A percentile compares a stretch with the other conserved stretches of the same genome.
These are phyloP conservation scores for Nephrotoma guestfalica DNA, from an alignment of 2,888 invertebrate species.

Conservation along the genomic window DNA sequence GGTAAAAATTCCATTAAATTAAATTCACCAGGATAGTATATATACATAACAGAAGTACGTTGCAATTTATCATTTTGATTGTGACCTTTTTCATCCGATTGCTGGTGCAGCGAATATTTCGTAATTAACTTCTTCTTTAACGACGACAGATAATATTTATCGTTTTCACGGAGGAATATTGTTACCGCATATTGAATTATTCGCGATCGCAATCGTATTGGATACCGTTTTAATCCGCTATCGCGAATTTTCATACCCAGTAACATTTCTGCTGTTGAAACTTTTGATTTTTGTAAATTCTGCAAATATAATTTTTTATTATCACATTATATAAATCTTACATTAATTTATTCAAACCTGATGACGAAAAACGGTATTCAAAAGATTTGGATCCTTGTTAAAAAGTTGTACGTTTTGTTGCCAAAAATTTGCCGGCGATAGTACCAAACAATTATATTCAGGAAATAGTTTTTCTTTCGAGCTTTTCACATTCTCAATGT, in stretches of 20 bases:
- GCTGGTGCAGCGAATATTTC: conserved; percentile 58
- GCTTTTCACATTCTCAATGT: conserved; percentile 65
- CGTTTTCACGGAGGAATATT: conserved; percentile 64
- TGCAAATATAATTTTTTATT: conserved; percentile 23
- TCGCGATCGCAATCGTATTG: conserved; percentile 66
- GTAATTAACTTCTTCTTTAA: conserved; percentile 51
- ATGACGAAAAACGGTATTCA: conserved; percentile 68
- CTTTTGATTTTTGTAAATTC: conserved; percentile 72
- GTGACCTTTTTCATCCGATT: conserved; percentile 16
- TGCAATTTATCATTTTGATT: conserved; percentile 9
- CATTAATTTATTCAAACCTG: conserved; percentile 40
- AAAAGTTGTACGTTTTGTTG: conserved; percentile 67
- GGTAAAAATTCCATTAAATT: conserved; percentile 76
- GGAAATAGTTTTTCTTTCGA: conserved; percentile 58
- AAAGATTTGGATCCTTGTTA: conserved; percentile 61
- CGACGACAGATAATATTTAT: conserved; percentile 62
- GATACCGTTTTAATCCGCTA: conserved; percentile 80
- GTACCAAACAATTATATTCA: conserved; percentile 77
- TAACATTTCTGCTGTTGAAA: conserved; percentile 74
- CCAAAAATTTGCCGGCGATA: conserved; percentile 94
- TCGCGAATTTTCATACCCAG: conserved; percentile 86
- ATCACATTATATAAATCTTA: neutral
- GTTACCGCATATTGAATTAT: conserved; percentile 85
- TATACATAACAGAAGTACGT: conserved; percentile 36
- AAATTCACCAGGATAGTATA: conserved; percentile 83